Percentiles rank a stretch among this genome's conserved stretches.
phyloP scores from a whole-genome alignment of 64 coral and sea anemone genomes.

The Stichodactyla mertensii region DNA sequence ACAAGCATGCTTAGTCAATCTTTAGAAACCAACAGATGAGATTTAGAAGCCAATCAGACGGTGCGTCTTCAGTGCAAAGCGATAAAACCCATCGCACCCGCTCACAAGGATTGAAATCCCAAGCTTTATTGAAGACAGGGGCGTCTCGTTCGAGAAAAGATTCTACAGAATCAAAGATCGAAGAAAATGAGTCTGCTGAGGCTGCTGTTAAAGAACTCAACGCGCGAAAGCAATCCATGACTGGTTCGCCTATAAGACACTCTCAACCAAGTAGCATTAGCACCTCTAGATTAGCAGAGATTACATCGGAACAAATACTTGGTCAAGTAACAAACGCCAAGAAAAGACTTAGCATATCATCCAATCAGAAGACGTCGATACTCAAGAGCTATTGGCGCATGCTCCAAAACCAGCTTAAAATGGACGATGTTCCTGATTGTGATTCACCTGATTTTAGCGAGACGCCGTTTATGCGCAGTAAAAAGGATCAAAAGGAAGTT shows the following conservation, averaged over 20 bases:
- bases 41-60: background rate
- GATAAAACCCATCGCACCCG: background rate
- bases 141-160: background rate
- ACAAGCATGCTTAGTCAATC: background rate
- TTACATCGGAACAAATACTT: slow-evolving; percentile 29
- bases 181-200: background rate
- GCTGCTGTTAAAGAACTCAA: background rate
- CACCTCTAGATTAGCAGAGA: background rate
- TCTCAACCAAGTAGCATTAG: background rate
- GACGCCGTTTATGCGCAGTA: slow-evolving; percentile 34
- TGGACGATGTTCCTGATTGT: slow-evolving; percentile 17
- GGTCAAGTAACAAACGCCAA: slow-evolving; percentile 11
- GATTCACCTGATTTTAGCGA: slow-evolving; percentile 43
- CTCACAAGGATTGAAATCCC: background rate
- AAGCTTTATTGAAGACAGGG: background rate
- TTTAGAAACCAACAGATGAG: background rate
- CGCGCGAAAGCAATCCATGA: background rate
- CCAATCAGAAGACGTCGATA: slow-evolving; percentile 46
- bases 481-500: background rate
- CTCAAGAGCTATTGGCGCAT: slow-evolving; percentile 30
- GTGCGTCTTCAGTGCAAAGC: background rate
- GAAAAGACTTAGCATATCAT: background rate
- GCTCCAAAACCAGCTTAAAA: slow-evolving; percentile 25
- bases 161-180: background rate
- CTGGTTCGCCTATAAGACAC: background rate